A percentile compares a stretch with the other conserved stretches of the same genome.
phyloP scores from a whole-genome alignment of 1,140 invertebrate species.

The Drosophila kanapiae region DNA sequence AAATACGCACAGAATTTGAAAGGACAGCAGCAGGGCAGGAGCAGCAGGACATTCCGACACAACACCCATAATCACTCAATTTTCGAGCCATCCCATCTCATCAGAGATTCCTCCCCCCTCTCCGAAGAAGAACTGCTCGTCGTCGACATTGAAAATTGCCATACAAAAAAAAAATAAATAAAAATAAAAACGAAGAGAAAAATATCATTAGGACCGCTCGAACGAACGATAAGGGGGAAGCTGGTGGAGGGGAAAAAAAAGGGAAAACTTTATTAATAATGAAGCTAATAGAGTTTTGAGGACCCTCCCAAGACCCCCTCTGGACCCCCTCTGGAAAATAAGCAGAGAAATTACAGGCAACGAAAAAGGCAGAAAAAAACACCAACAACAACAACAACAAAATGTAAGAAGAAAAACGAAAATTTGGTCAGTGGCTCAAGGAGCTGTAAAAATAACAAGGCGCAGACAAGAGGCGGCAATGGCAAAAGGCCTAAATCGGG shows the following conservation, averaged over 20 bases:
- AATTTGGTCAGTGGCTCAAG: constrained; percentile 57
- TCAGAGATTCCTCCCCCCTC: constrained; percentile 8
- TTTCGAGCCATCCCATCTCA: constrained; percentile 29
- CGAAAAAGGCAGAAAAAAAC: neutral
- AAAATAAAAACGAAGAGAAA: constrained; percentile 10
- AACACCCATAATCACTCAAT: constrained; percentile 54
- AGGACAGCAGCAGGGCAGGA: constrained; percentile 1
- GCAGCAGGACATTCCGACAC: constrained; percentile 26
- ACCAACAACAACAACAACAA: neutral
- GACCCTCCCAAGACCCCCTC: constrained; percentile 14
- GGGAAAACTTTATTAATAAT: constrained; percentile 57
- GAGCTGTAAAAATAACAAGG: constrained; percentile 73
- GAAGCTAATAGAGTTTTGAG: constrained; percentile 55
- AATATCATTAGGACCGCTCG: constrained; percentile 39
- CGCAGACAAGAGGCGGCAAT: constrained; percentile 76
- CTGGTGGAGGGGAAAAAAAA: neutral
- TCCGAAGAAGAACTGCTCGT: neutral
- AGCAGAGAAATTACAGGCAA: constrained; percentile 32
- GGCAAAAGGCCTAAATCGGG: constrained; percentile 65
- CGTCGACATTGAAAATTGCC: constrained; percentile 30
- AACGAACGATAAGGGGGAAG: constrained; percentile 2
- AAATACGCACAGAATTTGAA: constrained; percentile 10
- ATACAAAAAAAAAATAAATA: constrained; percentile 25
- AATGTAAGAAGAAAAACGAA: constrained; percentile 9
- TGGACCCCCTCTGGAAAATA: constrained; percentile 12